Conservation (phyloP, 2,888 invertebrate species). For the Psococerastis gibbosa region DNA sequence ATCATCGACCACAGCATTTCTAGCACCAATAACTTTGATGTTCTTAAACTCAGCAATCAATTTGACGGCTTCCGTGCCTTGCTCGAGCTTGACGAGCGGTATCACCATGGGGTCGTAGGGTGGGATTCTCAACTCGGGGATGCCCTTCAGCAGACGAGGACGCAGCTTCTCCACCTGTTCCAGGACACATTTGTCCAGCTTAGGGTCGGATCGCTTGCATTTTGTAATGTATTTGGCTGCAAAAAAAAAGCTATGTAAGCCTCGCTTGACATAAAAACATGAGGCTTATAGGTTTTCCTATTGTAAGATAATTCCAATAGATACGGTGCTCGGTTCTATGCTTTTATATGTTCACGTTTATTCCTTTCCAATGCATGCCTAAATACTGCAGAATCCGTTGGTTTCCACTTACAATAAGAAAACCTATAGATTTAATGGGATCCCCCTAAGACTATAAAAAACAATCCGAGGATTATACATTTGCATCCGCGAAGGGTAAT, state of each 20-base stretch:
- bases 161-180: neutral
- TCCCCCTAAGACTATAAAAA: too few species aligned
- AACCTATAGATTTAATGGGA: too few species aligned
- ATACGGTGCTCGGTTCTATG: too few species aligned
- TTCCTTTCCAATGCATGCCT: too few species aligned
- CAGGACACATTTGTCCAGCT: neutral
- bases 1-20: neutral
- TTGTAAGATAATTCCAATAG: too few species aligned
- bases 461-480: too few species aligned
- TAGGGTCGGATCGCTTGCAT: neutral
- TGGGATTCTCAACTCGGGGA: constrained; percentile 12
- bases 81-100: constrained; percentile 9
- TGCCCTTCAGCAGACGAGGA: constrained; percentile 4
- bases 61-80: constrained; percentile 11
- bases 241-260: too few species aligned
- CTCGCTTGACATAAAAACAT: neutral
- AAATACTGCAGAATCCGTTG: too few species aligned
- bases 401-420: too few species aligned
- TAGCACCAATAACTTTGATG: neutral
- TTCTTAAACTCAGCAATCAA: neutral
- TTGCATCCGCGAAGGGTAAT: too few species aligned
- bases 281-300: neutral
- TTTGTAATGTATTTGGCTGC: neutral
- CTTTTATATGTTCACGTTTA: too few species aligned
- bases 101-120: constrained; percentile 13